Evolutionary conservation across 35 echinoderm and acorn worm species (phyloP).

Genomic region (Ophiothrix spiculata): DNA sequence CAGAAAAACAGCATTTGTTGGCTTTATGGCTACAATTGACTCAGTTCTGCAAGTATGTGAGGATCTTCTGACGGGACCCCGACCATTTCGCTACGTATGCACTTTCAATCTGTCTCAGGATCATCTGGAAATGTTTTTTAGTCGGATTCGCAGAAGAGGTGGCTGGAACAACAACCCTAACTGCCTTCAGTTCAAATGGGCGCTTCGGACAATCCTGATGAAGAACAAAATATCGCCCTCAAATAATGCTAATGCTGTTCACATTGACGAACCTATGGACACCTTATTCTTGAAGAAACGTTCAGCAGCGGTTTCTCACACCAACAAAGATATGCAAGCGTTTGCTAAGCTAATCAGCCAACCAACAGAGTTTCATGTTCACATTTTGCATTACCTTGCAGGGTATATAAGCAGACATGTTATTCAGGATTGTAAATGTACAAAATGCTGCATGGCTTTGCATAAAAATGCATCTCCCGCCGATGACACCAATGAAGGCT

Average conservation of each 20-base stretch:
- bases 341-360: too few species aligned
- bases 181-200: constrained; percentile 59
- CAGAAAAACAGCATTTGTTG: constrained; percentile 44
- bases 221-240: constrained; percentile 61
- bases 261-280: constrained; percentile 36
- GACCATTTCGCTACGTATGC: constrained; percentile 25
- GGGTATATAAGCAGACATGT: constrained; percentile 56
- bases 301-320: constrained; percentile 16
- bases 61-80: constrained; percentile 21
- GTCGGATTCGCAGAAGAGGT: constrained; percentile 47
- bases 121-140: constrained; percentile 62
- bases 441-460: constrained; percentile 56
- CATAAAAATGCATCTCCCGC: constrained; percentile 33
- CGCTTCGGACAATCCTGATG: constrained; percentile 4
- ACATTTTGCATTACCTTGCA: constrained; percentile 58
- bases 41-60: constrained; percentile 33
- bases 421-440: constrained; percentile 54
- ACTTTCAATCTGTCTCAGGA: constrained; percentile 58
- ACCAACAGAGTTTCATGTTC: constrained; percentile 55
- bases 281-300: constrained; percentile 23
- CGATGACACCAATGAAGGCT: constrained; percentile 3
- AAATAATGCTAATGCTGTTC: constrained; percentile 46
- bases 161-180: constrained; percentile 83
- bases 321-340: constrained; percentile 41
- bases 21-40: constrained; percentile 33